phyloP scores from a whole-genome alignment of 2,113 vertebrate species.

The Varanus komodoensis region DNA sequence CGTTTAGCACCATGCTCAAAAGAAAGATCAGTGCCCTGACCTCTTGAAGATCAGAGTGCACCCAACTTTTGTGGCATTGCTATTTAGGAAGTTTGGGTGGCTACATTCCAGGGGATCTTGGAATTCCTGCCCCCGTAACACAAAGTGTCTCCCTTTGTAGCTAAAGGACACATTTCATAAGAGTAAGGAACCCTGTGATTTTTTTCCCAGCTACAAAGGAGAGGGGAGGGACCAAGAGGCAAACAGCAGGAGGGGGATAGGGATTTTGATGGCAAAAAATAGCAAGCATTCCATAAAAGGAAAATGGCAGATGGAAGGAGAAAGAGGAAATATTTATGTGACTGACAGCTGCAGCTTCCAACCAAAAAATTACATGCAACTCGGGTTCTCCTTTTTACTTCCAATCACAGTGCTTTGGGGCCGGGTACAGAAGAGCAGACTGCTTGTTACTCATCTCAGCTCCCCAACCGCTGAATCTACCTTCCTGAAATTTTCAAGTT shows the following conservation, averaged over 20 bases:
- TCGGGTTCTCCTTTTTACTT: too few species aligned
- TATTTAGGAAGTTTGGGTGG: neutral
- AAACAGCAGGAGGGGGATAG: neutral
- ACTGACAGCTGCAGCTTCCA: too few species aligned
- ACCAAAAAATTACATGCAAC: too few species aligned
- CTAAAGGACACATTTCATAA: neutral
- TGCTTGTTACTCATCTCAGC: neutral
- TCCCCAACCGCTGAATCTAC: rapidly evolving
- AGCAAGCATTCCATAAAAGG: too few species aligned
- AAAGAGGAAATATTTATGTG: too few species aligned
- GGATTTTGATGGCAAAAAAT: neutral
- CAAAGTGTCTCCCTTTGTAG: neutral
- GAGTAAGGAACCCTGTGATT: neutral
- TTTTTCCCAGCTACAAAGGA: neutral
- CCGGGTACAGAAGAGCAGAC: neutral
- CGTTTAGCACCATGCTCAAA: neutral
- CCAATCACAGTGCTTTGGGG: too few species aligned
- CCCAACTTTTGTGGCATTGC: neutral
- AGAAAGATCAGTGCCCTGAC: neutral
- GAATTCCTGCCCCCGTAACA: neutral
- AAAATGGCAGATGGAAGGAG: neutral
- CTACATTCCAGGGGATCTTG: neutral
- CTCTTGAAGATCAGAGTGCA: neutral
- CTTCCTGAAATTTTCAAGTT: neutral
- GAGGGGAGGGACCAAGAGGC: neutral